Conservation (phyloP, 1,140 invertebrate genomes). For the Solenopsis invicta region DNA sequence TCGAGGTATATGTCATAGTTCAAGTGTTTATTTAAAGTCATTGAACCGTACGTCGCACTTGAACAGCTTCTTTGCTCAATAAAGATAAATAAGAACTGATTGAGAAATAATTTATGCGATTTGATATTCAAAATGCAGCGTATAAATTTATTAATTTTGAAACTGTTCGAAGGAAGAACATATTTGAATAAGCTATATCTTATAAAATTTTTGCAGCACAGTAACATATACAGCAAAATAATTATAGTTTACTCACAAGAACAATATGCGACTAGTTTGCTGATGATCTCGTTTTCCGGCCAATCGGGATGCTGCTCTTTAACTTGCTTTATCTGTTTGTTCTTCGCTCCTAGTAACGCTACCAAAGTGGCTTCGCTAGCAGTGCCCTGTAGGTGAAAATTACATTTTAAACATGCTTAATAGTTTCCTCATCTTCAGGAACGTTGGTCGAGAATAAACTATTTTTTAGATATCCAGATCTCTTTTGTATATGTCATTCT, state of each 20-base stretch:
- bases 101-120: constrained; percentile 3
- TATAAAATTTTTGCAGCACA: background rate
- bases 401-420: background rate
- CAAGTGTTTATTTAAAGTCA: constrained; percentile 42
- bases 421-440: background rate
- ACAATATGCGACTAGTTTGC: constrained; percentile 95
- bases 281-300: constrained; percentile 94
- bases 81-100: constrained; percentile 6
- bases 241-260: constrained; percentile 88
- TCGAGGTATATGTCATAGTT: constrained; percentile 42
- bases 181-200: background rate
- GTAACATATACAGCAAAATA: background rate
- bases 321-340: constrained; percentile 90
- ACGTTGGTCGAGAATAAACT: background rate
- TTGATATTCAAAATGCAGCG: background rate
- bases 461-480: background rate
- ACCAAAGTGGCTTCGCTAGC: constrained; percentile 96
- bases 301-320: constrained; percentile 92
- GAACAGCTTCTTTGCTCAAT: background rate
- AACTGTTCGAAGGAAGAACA: background rate
- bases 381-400: constrained; percentile 89
- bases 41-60: background rate
- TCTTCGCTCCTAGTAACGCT: constrained; percentile 96
- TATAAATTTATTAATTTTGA: constrained; percentile 13
- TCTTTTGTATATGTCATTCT: background rate